Evolutionary conservation across 2,888 invertebrate genomes (phyloP).

Genomic region (Lacanobia wlatinum): DNA sequence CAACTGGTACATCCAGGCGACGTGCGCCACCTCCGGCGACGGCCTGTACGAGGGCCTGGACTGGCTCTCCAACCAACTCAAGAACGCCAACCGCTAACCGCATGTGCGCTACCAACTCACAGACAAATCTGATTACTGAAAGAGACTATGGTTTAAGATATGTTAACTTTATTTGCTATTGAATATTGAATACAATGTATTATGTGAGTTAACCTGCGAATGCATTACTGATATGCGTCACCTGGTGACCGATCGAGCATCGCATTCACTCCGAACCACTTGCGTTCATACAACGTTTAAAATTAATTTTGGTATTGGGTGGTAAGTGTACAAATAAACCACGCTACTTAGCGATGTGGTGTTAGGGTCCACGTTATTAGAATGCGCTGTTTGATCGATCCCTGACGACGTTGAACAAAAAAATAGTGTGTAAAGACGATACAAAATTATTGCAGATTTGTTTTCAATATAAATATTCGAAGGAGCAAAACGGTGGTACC

Average conservation of each 20-base stretch:
- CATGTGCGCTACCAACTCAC: slow-evolving; percentile 81
- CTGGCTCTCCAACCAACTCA: slow-evolving; percentile 99
- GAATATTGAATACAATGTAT: slow-evolving; percentile 90
- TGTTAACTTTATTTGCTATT: slow-evolving; percentile 91
- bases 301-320: slow-evolving; percentile 65
- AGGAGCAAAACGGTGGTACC: slow-evolving; percentile 77
- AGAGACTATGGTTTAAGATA: slow-evolving; percentile 91
- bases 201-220: slow-evolving; percentile 88
- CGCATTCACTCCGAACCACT: slow-evolving; percentile 71
- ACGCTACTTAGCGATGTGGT: slow-evolving; percentile 73
- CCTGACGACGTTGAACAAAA: slow-evolving; percentile 87
- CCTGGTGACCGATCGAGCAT: slow-evolving; percentile 83
- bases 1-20: slow-evolving; percentile 99
- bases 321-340: slow-evolving; percentile 71
- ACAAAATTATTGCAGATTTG: slow-evolving; percentile 86
- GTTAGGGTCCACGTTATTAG: slow-evolving; percentile 73
- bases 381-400: slow-evolving; percentile 85
- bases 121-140: slow-evolving; percentile 88
- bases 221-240: slow-evolving; percentile 86
- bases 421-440: slow-evolving; percentile 88
- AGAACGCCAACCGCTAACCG: slow-evolving; percentile 98
- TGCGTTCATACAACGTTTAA: slow-evolving; percentile 62
- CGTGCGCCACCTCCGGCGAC: slow-evolving; percentile 99
- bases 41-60: slow-evolving; percentile 99
- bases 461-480: slow-evolving; percentile 81